These are phyloP conservation scores for Synanthedon tipuliformis DNA, from an alignment of 2,888 invertebrate genomes.

Conservation along the genomic window DNA sequence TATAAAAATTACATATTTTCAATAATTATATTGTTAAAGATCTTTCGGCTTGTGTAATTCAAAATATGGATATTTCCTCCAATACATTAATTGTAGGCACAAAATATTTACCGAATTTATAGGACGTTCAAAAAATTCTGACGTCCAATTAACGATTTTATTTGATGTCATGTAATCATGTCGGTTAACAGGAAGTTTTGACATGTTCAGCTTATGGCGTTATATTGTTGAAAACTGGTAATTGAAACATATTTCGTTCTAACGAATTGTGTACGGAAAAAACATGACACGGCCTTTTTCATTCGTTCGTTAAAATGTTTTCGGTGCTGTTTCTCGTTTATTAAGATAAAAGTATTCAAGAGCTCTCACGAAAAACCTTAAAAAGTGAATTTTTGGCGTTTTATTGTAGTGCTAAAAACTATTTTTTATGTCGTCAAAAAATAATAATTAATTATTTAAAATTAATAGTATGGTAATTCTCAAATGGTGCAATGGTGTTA, in stretches of 20 bases:
- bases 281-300: neutral
- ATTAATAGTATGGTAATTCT: no score
- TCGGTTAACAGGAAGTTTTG: slow-evolving; percentile 1
- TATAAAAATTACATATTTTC: no score
- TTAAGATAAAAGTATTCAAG: neutral
- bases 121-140: slow-evolving; percentile 3
- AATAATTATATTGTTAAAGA: no score
- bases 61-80: no score
- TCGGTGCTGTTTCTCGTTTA: neutral
- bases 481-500: no score
- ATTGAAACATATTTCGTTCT: slow-evolving; percentile 2
- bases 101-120: neutral
- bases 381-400: no score
- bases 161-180: slow-evolving; percentile 2
- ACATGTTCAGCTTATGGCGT: neutral
- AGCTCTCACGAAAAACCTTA: no score
- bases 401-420: no score
- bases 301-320: slow-evolving; percentile 2
- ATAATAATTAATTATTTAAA: no score
- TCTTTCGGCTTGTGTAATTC: no score
- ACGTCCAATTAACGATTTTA: slow-evolving; percentile 10
- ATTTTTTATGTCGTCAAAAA: no score
- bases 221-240: neutral
- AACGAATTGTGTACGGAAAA: slow-evolving; percentile 1
- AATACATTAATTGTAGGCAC: neutral